phyloP scores from a whole-genome alignment of 1,140 invertebrate species.

The Neuroterus valhalla region DNA sequence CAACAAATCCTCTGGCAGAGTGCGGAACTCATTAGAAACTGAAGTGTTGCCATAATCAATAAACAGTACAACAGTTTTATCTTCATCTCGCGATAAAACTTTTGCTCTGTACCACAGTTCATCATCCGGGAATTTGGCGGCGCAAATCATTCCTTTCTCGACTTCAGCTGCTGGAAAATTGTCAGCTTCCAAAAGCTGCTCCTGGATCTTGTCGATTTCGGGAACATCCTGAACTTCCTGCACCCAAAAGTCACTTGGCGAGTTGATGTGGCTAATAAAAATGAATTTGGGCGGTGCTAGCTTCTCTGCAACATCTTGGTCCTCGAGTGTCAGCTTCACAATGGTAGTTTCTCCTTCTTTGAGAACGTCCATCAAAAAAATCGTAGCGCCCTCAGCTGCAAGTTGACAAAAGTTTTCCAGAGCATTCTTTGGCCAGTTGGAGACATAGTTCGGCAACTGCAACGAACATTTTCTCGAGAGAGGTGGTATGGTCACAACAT shows the following conservation, averaged over 20 bases:
- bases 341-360: constrained; percentile 80
- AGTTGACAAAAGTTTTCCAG: constrained; percentile 58
- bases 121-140: constrained; percentile 82
- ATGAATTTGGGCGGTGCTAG: constrained; percentile 70
- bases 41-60: constrained; percentile 78
- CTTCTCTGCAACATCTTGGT: constrained; percentile 78
- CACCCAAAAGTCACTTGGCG: constrained; percentile 83
- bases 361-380: constrained; percentile 65
- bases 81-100: constrained; percentile 78
- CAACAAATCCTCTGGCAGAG: constrained; percentile 64
- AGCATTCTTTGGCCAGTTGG: constrained; percentile 64
- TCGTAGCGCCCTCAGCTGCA: constrained; percentile 64
- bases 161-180: constrained; percentile 74
- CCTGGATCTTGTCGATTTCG: constrained; percentile 79
- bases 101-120: constrained; percentile 82
- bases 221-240: constrained; percentile 79
- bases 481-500: constrained; percentile 62
- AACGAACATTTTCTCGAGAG: constrained; percentile 70
- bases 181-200: constrained; percentile 76
- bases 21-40: constrained; percentile 59
- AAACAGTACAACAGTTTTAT: constrained; percentile 78
- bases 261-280: constrained; percentile 81
- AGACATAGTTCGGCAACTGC: constrained; percentile 51
- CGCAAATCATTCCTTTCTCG: constrained; percentile 79
- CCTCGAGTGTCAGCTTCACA: constrained; percentile 80